A percentile compares a stretch with the other conserved stretches of the same genome.
These are phyloP conservation scores for Takifugu ocellatus DNA, from an alignment of 2,797 vertebrate genomes.

Conservation along the genomic window DNA sequence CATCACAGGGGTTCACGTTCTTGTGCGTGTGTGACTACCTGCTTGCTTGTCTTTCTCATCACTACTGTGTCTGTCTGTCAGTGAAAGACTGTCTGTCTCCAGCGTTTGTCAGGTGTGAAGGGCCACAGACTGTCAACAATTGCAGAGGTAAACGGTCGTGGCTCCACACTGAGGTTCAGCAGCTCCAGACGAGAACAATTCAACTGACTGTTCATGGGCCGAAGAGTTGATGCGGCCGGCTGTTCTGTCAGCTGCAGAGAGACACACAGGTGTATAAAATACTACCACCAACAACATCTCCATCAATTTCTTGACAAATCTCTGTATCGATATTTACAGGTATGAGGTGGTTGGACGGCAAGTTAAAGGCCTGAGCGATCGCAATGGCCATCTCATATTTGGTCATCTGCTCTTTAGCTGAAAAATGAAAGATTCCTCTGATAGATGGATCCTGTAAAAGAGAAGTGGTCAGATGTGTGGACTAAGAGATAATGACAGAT, in stretches of 20 bases:
- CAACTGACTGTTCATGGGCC: conserved; percentile 86
- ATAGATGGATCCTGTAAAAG: conserved; percentile 82
- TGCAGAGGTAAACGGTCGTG: conserved; percentile 81
- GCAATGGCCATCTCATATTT: conserved; percentile 92
- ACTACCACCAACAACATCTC: no score
- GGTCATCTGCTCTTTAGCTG: conserved; percentile 93
- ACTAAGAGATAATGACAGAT: not conserved
- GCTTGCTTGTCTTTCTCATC: not conserved
- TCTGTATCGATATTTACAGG: conserved; percentile 71
- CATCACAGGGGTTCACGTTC: no score
- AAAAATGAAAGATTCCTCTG: conserved; percentile 91
- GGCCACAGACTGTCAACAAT: conserved; percentile 92
- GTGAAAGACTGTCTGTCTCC: conserved; percentile 95
- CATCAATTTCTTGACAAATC: not conserved
- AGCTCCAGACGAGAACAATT: conserved; percentile 88
- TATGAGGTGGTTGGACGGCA: conserved; percentile 87
- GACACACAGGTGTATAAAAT: no score
- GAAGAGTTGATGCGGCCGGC: conserved; percentile 76
- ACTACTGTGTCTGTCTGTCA: conserved; percentile 55
- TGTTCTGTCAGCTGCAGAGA: conserved; percentile 83
- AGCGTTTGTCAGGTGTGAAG: conserved; percentile 90
- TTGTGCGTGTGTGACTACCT: no score
- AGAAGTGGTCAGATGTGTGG: not conserved
- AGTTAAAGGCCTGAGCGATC: conserved; percentile 91
- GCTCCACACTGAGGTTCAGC: conserved; percentile 83